These are phyloP conservation scores for Diplosoma virens DNA, from an alignment of 23 tunicate species.

Conservation along the genomic window DNA sequence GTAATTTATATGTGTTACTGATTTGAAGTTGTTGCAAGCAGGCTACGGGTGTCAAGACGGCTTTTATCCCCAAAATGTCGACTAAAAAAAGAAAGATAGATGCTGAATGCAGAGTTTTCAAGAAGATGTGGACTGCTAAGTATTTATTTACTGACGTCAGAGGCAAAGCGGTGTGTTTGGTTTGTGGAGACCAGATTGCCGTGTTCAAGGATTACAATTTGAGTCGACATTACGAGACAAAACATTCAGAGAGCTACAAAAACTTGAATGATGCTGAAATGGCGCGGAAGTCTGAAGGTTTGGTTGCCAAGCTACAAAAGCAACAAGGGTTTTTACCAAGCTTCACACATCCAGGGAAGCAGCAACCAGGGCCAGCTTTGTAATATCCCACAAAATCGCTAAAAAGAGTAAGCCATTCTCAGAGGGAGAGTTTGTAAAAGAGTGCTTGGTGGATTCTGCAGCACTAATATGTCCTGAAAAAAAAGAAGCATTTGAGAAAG, in stretches of 20 bases:
- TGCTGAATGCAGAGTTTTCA: background rate
- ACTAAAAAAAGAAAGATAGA: conserved; percentile 4
- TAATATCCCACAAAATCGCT: conserved; percentile 31
- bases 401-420: conserved; percentile 30
- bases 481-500: conserved; percentile 7
- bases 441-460: too few relatives aligned
- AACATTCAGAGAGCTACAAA: conserved; percentile 6
- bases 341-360: too few relatives aligned
- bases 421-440: conserved; percentile 9
- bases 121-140: conserved; percentile 3
- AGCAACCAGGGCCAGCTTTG: conserved; percentile 25
- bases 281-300: conserved; percentile 24
- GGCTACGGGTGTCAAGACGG: background rate
- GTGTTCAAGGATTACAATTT: conserved; percentile 33
- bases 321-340: background rate
- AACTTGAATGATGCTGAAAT: conserved; percentile 23
- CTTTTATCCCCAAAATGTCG: conserved; percentile 1
- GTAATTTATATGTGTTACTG: background rate
- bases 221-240: conserved; percentile 30
- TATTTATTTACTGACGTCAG: conserved; percentile 2
- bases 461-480: conserved; percentile 29
- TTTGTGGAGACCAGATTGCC: conserved; percentile 15
- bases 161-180: conserved; percentile 10
- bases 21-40: background rate
- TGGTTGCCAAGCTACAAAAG: conserved; percentile 15